A percentile compares a stretch with the other conserved stretches of the same genome.
These are phyloP conservation scores for Lethocerus indicus DNA, from an alignment of 1,140 invertebrate species.

Conservation along the genomic window DNA sequence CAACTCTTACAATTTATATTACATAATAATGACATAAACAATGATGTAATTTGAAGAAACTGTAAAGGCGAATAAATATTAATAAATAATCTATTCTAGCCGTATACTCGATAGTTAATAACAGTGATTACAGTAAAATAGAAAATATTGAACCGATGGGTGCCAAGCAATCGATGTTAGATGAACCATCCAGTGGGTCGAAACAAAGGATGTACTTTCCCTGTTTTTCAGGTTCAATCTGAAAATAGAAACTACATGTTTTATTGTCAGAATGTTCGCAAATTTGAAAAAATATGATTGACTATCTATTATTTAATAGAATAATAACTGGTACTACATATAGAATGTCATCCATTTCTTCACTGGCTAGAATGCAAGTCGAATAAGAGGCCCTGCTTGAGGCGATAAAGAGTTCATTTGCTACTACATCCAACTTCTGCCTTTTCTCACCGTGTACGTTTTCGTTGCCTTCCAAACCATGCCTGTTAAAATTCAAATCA, in stretches of 20 bases:
- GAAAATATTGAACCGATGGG: background rate
- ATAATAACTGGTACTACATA: background rate
- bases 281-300: background rate
- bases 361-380: background rate
- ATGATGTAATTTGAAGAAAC: background rate
- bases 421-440: background rate
- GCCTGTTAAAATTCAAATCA: too few relatives aligned
- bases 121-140: background rate
- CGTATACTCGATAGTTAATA: background rate
- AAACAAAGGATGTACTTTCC: background rate
- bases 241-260: background rate
- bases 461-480: too few relatives aligned
- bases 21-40: background rate
- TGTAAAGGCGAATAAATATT: background rate
- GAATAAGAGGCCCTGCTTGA: background rate
- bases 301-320: background rate
- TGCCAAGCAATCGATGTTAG: background rate
- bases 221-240: background rate
- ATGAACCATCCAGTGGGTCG: background rate
- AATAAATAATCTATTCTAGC: background rate
- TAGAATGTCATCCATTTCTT: background rate
- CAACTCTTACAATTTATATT: background rate
- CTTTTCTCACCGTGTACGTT: too few relatives aligned
- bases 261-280: too few relatives aligned
- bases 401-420: background rate